phyloP scores from a whole-genome alignment of 2,113 vertebrate genomes.

The Prionailurus bengalensis region DNA sequence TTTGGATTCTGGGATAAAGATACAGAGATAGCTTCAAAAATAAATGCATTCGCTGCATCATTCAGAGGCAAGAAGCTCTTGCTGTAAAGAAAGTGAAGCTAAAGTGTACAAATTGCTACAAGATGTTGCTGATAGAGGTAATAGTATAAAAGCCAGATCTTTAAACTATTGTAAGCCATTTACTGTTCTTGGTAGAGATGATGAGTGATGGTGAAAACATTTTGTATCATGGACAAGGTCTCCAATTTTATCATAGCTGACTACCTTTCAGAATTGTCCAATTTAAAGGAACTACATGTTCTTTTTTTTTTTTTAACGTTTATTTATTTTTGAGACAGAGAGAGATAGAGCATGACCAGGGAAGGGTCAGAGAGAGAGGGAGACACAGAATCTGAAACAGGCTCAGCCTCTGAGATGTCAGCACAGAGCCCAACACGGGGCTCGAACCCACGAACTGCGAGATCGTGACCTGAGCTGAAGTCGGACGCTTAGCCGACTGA shows the following conservation, averaged over 20 bases:
- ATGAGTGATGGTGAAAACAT: not conserved
- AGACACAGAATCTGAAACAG: no score
- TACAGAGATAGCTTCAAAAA: not conserved
- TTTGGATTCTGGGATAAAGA: not conserved
- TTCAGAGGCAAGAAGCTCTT: not conserved
- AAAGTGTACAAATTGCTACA: not conserved
- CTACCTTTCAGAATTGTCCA: not conserved
- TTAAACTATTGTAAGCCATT: not conserved
- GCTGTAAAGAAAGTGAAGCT: not conserved
- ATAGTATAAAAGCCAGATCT: not conserved
- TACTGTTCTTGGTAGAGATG: not conserved
- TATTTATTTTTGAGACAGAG: no score
- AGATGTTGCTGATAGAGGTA: not conserved
- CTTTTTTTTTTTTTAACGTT: not conserved
- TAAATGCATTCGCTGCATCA: not conserved
- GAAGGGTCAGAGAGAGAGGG: no score
- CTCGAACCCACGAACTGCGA: no score
- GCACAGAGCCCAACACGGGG: no score
- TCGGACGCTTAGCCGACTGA: no score
- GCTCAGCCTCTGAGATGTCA: no score
- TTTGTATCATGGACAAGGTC: not conserved
- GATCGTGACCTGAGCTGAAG: no score
- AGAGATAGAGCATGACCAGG: no score
- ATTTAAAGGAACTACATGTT: not conserved
- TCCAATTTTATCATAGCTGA: not conserved